Conservation (phyloP, 1,140 invertebrate genomes). For the Pinna nobilis region DNA sequence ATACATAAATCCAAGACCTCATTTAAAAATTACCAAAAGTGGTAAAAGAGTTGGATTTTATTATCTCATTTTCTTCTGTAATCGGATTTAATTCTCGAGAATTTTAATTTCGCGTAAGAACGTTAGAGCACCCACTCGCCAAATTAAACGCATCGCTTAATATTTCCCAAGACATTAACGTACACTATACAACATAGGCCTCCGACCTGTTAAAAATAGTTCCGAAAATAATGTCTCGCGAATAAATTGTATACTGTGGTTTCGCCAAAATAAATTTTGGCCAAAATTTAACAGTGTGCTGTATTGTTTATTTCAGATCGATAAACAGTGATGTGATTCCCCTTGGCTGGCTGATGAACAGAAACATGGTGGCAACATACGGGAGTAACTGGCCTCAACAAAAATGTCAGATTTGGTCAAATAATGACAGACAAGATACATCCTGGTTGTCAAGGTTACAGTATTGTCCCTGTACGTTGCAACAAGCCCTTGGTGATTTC, state of each 20-base stretch:
- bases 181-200: too few species aligned
- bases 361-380: constrained; percentile 38
- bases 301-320: constrained; percentile 40
- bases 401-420: constrained; percentile 57
- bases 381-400: constrained; percentile 56
- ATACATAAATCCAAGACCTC: too few species aligned
- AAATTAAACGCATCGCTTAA: too few species aligned
- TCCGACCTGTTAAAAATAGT: background rate
- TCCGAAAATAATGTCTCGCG: background rate
- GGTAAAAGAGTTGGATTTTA: too few species aligned
- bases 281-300: background rate
- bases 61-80: too few species aligned
- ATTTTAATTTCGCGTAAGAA: too few species aligned
- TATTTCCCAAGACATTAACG: too few species aligned
- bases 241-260: background rate
- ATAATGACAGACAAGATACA: constrained; percentile 49
- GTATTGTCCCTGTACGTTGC: constrained; percentile 92
- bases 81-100: too few species aligned
- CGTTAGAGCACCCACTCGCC: too few species aligned
- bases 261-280: background rate
- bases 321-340: constrained; percentile 48
- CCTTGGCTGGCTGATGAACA: constrained; percentile 62
- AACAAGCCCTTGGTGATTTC: constrained; percentile 93
- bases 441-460: constrained; percentile 73
- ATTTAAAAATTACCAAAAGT: too few species aligned